These are phyloP conservation scores for Eubasilissa regina DNA, from an alignment of 1,140 invertebrate species.

Conservation along the genomic window DNA sequence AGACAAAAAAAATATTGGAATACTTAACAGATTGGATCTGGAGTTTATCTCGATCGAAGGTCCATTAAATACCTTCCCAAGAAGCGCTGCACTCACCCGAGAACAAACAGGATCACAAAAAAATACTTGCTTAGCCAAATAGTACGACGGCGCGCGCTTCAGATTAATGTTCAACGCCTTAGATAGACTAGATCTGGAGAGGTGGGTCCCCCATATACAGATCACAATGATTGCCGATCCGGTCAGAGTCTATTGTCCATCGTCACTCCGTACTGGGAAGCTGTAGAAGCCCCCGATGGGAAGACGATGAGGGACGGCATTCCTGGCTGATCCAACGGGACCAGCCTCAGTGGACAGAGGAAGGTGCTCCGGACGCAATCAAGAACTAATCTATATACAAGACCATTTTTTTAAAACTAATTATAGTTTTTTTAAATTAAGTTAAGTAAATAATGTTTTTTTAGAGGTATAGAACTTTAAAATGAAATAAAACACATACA, in stretches of 20 bases:
- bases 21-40: too few species aligned
- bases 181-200: conserved; percentile 36
- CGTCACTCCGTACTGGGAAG: neutral
- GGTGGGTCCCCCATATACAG: conserved; percentile 50
- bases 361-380: too few species aligned
- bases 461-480: too few species aligned
- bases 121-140: conserved; percentile 27
- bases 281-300: neutral
- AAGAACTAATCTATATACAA: too few species aligned
- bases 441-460: too few species aligned
- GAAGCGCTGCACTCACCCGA: too few species aligned
- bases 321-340: conserved; percentile 25
- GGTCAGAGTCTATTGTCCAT: conserved; percentile 10
- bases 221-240: conserved; percentile 56
- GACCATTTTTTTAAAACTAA: too few species aligned
- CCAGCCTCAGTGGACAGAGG: neutral
- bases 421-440: too few species aligned
- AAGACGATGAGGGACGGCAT: conserved; percentile 20
- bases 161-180: conserved; percentile 41
- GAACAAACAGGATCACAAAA: neutral
- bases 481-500: too few species aligned
- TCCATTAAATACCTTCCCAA: too few species aligned
- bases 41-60: too few species aligned
- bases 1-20: too few species aligned
- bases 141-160: conserved; percentile 28